Conservation (phyloP, 2,888 invertebrate genomes). For the Agonopterix alstromeriana region DNA sequence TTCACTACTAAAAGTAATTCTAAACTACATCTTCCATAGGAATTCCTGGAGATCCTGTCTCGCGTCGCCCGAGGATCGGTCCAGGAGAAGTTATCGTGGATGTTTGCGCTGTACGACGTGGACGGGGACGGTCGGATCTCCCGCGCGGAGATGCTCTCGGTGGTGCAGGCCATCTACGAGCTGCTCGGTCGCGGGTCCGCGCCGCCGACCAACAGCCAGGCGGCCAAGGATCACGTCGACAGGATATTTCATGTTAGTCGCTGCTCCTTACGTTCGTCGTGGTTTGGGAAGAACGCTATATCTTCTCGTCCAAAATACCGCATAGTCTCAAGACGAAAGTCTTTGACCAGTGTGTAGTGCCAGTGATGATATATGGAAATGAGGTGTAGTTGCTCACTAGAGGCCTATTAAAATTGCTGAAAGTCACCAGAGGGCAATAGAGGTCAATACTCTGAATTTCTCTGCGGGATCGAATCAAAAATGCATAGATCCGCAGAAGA, state of each 20-base stretch:
- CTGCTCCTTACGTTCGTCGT: no score
- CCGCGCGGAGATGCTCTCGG: conserved; percentile 88
- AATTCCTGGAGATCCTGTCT: conserved; percentile 89
- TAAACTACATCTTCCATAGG: conserved; percentile 65
- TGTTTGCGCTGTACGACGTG: conserved; percentile 91
- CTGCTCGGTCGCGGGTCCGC: conserved; percentile 88
- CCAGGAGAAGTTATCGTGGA: conserved; percentile 92
- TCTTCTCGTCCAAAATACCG: no score
- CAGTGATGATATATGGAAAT: no score
- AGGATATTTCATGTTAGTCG: conserved; percentile 87
- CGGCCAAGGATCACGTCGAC: conserved; percentile 90
- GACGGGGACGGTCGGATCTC: conserved; percentile 92
- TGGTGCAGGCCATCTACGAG: conserved; percentile 89
- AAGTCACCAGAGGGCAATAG: no score
- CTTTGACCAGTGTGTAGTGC: no score
- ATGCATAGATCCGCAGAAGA: no score
- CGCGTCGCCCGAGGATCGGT: conserved; percentile 89
- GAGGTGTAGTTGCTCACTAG: no score
- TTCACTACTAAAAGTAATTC: background rate
- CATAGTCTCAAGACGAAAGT: no score
- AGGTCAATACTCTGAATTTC: no score
- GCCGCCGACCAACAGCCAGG: conserved; percentile 82
- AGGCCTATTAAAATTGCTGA: no score
- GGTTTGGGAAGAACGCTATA: no score
- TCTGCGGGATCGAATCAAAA: no score